phyloP scores from a whole-genome alignment of 2,797 vertebrate genomes.

The Eutrigla gurnardus region DNA sequence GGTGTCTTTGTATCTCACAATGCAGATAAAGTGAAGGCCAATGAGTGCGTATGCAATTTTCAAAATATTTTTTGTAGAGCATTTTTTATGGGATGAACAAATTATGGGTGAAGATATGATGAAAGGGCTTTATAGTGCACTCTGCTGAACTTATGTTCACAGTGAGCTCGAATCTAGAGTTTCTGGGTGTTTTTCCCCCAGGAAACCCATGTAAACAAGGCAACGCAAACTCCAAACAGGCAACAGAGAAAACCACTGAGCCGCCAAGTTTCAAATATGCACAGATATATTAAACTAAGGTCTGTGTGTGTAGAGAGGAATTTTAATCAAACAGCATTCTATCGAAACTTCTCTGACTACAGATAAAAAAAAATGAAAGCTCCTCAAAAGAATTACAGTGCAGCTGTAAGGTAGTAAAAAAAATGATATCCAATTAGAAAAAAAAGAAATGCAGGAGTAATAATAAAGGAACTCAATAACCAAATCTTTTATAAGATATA shows the following conservation, averaged over 20 bases:
- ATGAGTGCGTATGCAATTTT: not conserved
- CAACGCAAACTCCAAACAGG: not conserved
- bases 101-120: not conserved
- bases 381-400: not conserved
- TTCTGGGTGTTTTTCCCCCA: not conserved
- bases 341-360: not conserved
- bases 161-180: not conserved
- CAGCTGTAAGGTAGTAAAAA: not conserved
- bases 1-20: constrained; percentile 6
- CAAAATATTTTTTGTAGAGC: not conserved
- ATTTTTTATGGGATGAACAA: not conserved
- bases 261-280: not conserved
- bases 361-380: not conserved
- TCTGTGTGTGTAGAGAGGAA: not conserved
- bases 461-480: constrained; percentile 23
- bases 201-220: not conserved
- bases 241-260: not conserved
- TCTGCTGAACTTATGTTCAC: not conserved
- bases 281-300: constrained; percentile 4
- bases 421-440: constrained; percentile 15
- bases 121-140: not conserved
- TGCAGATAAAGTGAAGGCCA: constrained; percentile 3
- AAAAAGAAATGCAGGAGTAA: not conserved
- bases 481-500: constrained; percentile 20
- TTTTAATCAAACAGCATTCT: constrained; percentile 8